Evolutionary conservation across 2,113 vertebrate species (phyloP).

Genomic region (Chaetops frenatus): DNA sequence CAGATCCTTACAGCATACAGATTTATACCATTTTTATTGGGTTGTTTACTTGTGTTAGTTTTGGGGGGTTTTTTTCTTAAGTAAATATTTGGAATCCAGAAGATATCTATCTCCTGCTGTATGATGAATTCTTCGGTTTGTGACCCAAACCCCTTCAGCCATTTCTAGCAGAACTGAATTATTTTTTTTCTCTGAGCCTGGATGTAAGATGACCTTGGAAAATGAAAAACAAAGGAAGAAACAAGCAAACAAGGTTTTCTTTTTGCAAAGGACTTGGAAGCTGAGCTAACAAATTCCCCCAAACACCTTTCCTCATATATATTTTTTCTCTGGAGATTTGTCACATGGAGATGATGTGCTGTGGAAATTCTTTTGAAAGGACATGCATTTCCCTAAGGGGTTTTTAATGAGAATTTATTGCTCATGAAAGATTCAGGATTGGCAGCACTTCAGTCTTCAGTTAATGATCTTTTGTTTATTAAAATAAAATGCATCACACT

Average conservation of each 20-base stretch:
- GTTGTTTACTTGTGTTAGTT: not conserved
- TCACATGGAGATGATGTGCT: not conserved
- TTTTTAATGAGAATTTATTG: slow-evolving; percentile 54
- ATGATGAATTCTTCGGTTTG: not conserved
- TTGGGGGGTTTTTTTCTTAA: not conserved
- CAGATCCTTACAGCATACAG: not conserved
- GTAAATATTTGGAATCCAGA: not conserved
- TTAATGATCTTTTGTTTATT: slow-evolving; percentile 59
- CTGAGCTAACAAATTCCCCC: slow-evolving; percentile 11
- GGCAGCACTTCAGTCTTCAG: slow-evolving; percentile 44
- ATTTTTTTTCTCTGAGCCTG: not conserved
- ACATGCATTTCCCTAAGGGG: slow-evolving; percentile 29
- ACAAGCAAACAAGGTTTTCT: not conserved
- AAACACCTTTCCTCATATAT: not conserved
- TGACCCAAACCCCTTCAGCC: not conserved
- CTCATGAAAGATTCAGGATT: slow-evolving; percentile 51
- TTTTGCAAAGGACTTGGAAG: slow-evolving; percentile 5
- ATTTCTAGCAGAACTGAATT: not conserved
- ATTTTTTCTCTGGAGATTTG: slow-evolving; percentile 21
- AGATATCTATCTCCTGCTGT: not conserved
- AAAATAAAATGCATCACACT: slow-evolving; percentile 30
- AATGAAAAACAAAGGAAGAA: not conserved
- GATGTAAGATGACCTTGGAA: not conserved
- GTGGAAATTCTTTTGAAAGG: slow-evolving; percentile 35
- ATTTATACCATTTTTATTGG: not conserved